These are phyloP conservation scores for Aplysia californica DNA, from an alignment of 1,140 invertebrate genomes.

Conservation along the genomic window DNA sequence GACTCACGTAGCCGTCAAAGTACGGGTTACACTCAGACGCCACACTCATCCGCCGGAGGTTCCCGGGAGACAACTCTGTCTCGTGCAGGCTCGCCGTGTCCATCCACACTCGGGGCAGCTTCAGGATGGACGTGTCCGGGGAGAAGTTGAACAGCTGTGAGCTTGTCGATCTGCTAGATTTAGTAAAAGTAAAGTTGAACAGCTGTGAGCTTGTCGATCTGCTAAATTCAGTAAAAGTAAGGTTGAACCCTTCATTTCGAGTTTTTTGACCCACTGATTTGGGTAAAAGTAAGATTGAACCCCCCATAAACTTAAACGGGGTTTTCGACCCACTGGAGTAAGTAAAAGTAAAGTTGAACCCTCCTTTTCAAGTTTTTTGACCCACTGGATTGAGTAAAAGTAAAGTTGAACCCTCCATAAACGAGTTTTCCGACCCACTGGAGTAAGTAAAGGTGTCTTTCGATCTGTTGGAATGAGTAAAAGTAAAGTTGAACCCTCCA, in stretches of 20 bases:
- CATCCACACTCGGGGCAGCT: conserved; percentile 12
- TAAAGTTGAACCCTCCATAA: background rate
- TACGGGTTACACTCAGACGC: conserved; percentile 10
- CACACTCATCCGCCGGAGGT: conserved; percentile 1
- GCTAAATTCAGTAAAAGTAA: background rate
- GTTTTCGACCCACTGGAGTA: background rate
- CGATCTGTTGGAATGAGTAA: background rate
- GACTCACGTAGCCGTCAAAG: conserved; percentile 13
- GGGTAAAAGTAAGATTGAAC: background rate
- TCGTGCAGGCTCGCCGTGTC: conserved; percentile 1
- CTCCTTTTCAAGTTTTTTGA: too few relatives aligned
- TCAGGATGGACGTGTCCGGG: conserved; percentile 1
- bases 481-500: background rate
- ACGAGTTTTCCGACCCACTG: background rate
- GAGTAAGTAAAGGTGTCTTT: background rate
- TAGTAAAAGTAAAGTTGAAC: background rate
- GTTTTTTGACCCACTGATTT: background rate
- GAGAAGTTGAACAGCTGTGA: background rate
- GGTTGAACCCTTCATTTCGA: background rate
- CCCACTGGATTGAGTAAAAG: background rate
- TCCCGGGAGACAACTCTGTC: conserved; percentile 1
- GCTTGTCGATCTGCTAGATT: background rate
- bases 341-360: background rate
- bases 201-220: background rate
- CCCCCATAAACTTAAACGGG: background rate